Evolutionary conservation across 2,797 vertebrate genomes (phyloP), one percentile per base, ranked within the genome.

Genomic region (Phylloscopus collybita): DNA sequence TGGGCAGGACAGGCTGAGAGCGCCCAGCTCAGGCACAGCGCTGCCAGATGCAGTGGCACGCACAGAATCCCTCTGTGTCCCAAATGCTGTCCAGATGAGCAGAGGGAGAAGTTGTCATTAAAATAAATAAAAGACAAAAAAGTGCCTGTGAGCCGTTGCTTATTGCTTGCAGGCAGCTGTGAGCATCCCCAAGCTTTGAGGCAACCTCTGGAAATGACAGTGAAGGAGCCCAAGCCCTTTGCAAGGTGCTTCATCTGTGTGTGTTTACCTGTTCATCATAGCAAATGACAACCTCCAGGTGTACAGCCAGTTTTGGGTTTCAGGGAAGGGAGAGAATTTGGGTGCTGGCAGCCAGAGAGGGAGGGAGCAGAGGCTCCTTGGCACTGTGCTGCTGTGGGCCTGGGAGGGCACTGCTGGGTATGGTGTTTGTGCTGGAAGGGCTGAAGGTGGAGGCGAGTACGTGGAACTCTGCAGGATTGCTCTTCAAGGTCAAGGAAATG

Each of bases 401-500:
- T 13, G 7, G 50, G 84, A 36, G 0, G 0, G 22, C 47, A 36
- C 45, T 44, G 51, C 76, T 72, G 53, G 61, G 8, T 38, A 23
- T 60, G 45, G 81, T 1, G 1, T 76, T 89, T 1, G 5, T 80
- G 38, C 79, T 78, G n/a, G 21, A n/a, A 80, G 38, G 74, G 53
- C 81, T 93, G 47, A 91, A 95, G 79, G 71, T 87, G 53, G 74
- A 80, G 67, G 45, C 4, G 5, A 71, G 53, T 75, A 78, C 3
- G 3, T 86, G 85, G 61, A 85, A 80, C 74, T 64, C 47, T 60
- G 71, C 72, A 89, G 79, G 47, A 72, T 30, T 4, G 4, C 73
- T 92, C 80, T 88, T 87, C 85, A 95, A 95, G 82, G 93, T 83
- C 72, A 81, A 65, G 91, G 72, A 86, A 88, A 65, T 75, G 69